These are phyloP conservation scores for Ochotona curzoniae DNA, from an alignment of 2,113 vertebrate species.

Conservation along the genomic window DNA sequence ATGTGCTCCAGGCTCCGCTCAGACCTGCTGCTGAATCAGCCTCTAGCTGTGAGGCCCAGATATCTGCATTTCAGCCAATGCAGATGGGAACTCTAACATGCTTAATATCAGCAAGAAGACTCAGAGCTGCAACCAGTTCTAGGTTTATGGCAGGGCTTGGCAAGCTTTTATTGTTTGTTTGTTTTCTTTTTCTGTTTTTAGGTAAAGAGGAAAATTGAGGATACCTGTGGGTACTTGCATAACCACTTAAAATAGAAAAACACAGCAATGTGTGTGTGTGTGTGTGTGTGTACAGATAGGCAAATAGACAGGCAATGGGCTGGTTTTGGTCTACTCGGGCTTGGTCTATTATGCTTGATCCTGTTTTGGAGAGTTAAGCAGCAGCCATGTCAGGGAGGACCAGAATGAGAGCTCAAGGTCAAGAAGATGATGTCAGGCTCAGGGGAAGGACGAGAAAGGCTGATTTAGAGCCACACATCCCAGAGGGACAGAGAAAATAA, in stretches of 20 bases:
- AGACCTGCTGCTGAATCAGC: neutral
- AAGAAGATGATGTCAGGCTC: rapidly evolving
- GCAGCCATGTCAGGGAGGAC: neutral
- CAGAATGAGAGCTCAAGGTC: neutral
- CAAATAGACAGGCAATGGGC: neutral
- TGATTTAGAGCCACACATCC: neutral
- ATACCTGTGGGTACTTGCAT: neutral
- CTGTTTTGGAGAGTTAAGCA: neutral
- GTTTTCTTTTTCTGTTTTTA: neutral
- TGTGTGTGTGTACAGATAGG: neutral
- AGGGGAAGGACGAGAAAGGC: neutral
- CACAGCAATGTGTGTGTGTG: neutral
- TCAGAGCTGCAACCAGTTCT: neutral
- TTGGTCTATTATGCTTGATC: neutral
- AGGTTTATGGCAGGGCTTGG: neutral
- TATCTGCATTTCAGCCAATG: neutral
- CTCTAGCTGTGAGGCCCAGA: neutral
- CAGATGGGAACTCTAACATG: neutral
- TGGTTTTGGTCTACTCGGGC: neutral
- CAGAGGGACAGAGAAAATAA: neutral
- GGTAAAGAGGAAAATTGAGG: neutral
- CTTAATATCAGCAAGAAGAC: neutral
- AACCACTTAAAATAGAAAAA: neutral
- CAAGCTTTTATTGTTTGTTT: neutral
- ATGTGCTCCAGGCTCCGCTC: neutral